A percentile compares a stretch with the other conserved stretches of the same genome.
These are phyloP conservation scores for Montipora foliosa DNA, from an alignment of 64 coral and sea anemone species.

Conservation along the genomic window DNA sequence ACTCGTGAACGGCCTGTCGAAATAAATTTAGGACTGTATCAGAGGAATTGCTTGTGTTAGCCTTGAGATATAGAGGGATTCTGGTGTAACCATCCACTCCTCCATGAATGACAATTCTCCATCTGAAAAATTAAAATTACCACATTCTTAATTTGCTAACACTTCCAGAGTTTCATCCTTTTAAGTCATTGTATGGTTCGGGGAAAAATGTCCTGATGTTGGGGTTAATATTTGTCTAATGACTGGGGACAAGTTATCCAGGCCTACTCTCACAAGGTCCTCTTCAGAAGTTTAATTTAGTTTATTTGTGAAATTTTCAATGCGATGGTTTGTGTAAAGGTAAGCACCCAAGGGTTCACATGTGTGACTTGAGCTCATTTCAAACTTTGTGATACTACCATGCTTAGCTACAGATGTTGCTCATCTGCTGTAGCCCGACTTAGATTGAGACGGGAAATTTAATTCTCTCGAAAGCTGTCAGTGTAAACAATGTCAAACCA, in stretches of 20 bases:
- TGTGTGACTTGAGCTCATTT: not conserved
- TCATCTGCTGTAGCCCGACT: no score
- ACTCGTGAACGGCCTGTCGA: slow-evolving; percentile 21
- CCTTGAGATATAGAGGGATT: slow-evolving; percentile 32
- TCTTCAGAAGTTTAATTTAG: not conserved
- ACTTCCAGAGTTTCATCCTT: not conserved
- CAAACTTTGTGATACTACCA: not conserved
- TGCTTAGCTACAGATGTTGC: not conserved
- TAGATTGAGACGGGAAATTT: no score
- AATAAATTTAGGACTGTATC: slow-evolving; percentile 36
- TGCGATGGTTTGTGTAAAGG: slow-evolving; percentile 1
- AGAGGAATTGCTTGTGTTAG: slow-evolving; percentile 31
- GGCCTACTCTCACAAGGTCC: no score
- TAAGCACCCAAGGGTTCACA: slow-evolving; percentile 22
- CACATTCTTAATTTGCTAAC: not conserved
- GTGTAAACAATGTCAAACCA: no score
- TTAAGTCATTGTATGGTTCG: not conserved
- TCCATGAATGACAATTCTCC: slow-evolving; percentile 52
- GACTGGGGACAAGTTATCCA: not conserved
- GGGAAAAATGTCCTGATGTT: not conserved
- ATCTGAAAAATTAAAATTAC: slow-evolving; percentile 9
- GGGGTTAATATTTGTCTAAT: not conserved
- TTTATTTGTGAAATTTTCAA: slow-evolving; percentile 13
- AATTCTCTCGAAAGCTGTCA: no score
- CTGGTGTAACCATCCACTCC: slow-evolving; percentile 49